These are phyloP conservation scores for Spodoptera frugiperda DNA, from an alignment of 1,140 invertebrate species.

Conservation along the genomic window DNA sequence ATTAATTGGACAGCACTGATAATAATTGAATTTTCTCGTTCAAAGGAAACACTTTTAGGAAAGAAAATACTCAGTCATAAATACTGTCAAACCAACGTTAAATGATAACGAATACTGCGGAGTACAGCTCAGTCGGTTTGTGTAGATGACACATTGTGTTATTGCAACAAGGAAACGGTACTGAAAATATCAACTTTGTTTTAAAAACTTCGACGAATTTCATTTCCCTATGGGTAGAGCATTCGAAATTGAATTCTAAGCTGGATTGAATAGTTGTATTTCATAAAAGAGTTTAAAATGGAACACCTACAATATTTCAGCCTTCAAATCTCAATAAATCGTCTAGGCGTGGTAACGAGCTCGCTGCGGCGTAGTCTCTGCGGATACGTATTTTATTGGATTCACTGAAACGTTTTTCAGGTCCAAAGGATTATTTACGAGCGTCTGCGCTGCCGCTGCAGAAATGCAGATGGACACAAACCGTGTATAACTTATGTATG, in stretches of 20 bases:
- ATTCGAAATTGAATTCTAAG: conserved; percentile 30
- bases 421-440: conserved; percentile 85
- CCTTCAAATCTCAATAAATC: conserved; percentile 86
- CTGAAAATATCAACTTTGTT: neutral
- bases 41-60: conserved; percentile 40
- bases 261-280: conserved; percentile 61
- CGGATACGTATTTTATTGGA: conserved; percentile 86
- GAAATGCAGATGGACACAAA: conserved; percentile 81
- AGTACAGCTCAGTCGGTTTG: neutral
- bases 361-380: conserved; percentile 84
- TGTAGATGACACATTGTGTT: neutral
- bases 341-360: conserved; percentile 85
- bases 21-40: conserved; percentile 47
- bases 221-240: neutral
- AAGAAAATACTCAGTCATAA: conserved; percentile 36
- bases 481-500: conserved; percentile 40
- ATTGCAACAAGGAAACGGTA: neutral
- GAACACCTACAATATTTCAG: conserved; percentile 85
- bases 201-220: neutral
- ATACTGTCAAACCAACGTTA: conserved; percentile 24
- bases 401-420: conserved; percentile 86
- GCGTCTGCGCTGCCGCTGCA: conserved; percentile 80
- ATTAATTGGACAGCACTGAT: conserved; percentile 48
- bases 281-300: conserved; percentile 84
- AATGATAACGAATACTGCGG: conserved; percentile 10